Evolutionary conservation across 2,113 vertebrate species (phyloP), one percentile per base, ranked within the genome.

Genomic region (Platysteira castanea): DNA sequence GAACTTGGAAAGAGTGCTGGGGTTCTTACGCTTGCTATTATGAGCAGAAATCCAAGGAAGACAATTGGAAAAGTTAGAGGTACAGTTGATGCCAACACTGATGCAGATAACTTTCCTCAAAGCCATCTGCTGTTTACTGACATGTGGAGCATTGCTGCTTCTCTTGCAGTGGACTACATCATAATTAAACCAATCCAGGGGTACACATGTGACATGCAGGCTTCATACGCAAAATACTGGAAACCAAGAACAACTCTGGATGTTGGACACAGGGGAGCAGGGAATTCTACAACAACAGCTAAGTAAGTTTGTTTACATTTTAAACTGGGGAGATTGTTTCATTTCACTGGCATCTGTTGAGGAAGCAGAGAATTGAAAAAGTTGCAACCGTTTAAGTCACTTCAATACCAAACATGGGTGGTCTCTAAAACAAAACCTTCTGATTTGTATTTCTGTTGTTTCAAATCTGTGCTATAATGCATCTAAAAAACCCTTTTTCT

Each of bases 1-100:
- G 99, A 99, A 95, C 98, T 89, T 0, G 99, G 98, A 14, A 99
- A 98, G 92, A 99, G 99, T 67, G 98, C 90, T 52, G 99, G 99
- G 26, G 70, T 99, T 44, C 98, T 98, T 23, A 99, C 98, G 2
- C 98, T 99, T 87, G 99, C 99, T 47, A 99, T 99, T 84, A 99
- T 99, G 99, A 98, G 98, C 82, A 98, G 99, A 83, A 99, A 98
- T 85, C 98, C 98, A 61, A 98, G 99, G 85, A 99, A 99, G 96
- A 99, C 99, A 13, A 98, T 99, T 53, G 99, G 99, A 70, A 99
- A 99, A 99, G 99, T 99, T 23, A 97, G 98, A 99, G 99, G 99
- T 99, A 98, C 95, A 79, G 60, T 65, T 84, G 61, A 59, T 87
- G 33, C 33, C 56, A 65, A 33, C 13, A 70, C 57, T 60, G 53